These are phyloP conservation scores for Tyrophagus putrescentiae DNA, from an alignment of 1,140 invertebrate genomes.

Conservation along the genomic window DNA sequence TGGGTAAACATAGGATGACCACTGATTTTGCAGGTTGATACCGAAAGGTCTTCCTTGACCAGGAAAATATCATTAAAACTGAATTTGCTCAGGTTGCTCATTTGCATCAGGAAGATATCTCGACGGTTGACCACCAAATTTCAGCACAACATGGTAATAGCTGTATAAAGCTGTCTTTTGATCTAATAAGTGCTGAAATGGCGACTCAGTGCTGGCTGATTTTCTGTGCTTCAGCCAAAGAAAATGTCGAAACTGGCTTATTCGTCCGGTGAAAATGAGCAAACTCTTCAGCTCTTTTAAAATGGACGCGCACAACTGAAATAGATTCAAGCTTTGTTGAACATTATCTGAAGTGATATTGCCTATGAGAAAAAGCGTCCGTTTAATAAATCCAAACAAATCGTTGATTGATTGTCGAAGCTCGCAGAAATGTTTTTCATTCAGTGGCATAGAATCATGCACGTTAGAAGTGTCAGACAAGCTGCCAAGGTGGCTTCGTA, in stretches of 20 bases:
- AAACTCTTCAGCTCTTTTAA: background rate
- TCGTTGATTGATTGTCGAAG: background rate
- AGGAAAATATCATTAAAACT: background rate
- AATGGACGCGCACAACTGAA: background rate
- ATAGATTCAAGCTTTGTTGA: background rate
- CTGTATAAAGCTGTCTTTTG: background rate
- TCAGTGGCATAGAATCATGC: background rate
- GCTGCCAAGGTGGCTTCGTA: background rate
- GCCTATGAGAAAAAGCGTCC: background rate
- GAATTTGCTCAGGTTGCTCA: background rate
- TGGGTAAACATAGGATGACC: background rate
- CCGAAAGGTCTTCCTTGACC: background rate
- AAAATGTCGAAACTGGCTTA: background rate
- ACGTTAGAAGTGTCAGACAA: background rate
- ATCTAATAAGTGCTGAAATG: background rate
- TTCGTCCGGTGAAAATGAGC: background rate
- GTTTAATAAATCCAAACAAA: background rate
- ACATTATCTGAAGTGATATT: background rate
- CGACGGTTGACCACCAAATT: slow-evolving; percentile 2
- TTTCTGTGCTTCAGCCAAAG: background rate
- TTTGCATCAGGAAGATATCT: background rate
- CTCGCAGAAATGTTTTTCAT: background rate
- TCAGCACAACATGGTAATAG: slow-evolving; percentile 7
- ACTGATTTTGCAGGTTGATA: too few species aligned
- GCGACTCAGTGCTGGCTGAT: background rate